phyloP scores from a whole-genome alignment of 23 tunicate genomes.

The Trididemnum clinides region DNA sequence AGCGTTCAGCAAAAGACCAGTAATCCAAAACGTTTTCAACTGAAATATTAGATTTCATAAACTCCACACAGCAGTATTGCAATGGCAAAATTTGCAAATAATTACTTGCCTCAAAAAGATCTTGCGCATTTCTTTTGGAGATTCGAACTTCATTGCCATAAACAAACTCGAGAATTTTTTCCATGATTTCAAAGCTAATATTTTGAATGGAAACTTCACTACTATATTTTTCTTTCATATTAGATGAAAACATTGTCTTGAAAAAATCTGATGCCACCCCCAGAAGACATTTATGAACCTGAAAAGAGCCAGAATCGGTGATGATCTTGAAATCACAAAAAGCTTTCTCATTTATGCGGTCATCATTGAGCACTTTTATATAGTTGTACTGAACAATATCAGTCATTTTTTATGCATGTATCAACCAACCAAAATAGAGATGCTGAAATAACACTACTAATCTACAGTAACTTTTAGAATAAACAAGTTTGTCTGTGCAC shows the following conservation, averaged over 20 bases:
- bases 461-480: too few species aligned
- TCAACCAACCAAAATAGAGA: too few species aligned
- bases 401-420: too few species aligned
- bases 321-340: conserved; percentile 1
- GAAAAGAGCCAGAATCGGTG: background rate
- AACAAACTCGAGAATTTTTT: background rate
- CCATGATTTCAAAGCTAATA: background rate
- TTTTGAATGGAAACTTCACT: background rate
- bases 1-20: background rate
- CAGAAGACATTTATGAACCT: background rate
- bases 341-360: background rate
- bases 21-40: background rate
- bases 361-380: background rate
- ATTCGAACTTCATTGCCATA: background rate
- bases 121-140: background rate
- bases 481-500: too few species aligned
- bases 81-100: background rate
- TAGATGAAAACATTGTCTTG: background rate
- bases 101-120: background rate
- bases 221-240: background rate
- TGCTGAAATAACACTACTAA: too few species aligned
- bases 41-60: background rate
- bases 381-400: background rate
- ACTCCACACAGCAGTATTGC: background rate
- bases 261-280: conserved; percentile 2